These are phyloP conservation scores for Eulemur coronatus DNA, from an alignment of 2,797 vertebrate genomes.

Conservation along the genomic window DNA sequence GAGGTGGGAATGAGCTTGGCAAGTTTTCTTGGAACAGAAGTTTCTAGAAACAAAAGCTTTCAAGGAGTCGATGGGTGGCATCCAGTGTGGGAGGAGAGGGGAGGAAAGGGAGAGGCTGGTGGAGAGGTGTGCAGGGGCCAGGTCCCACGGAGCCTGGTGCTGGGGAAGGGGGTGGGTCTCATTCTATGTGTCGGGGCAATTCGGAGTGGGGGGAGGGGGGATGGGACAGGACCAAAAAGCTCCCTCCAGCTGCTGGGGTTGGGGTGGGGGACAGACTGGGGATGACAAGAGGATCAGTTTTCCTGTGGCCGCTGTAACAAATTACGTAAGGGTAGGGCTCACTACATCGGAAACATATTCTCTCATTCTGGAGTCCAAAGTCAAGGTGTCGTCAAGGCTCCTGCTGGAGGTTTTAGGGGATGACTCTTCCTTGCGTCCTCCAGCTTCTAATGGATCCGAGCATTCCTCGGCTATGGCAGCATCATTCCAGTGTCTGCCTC, in stretches of 20 bases:
- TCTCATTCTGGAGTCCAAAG: neutral
- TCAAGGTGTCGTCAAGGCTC: neutral
- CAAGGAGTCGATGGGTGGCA: neutral
- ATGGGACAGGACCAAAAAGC: neutral
- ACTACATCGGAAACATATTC: neutral
- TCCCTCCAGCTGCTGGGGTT: neutral
- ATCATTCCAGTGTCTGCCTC: neutral
- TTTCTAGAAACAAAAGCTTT: slow-evolving; percentile 2
- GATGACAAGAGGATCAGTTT: too few species aligned
- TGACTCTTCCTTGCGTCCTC: neutral
- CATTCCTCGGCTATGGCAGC: neutral
- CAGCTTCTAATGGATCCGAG: neutral
- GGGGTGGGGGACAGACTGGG: neutral
- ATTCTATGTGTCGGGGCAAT: too few species aligned
- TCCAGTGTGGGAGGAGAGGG: too few species aligned
- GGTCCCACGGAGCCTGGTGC: rapidly evolving
- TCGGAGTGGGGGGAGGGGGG: neutral
- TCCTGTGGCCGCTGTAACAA: neutral
- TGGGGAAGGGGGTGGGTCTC: neutral
- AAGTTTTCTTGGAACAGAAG: neutral
- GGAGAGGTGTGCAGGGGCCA: neutral
- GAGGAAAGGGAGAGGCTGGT: neutral
- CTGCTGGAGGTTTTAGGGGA: neutral
- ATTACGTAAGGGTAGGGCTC: neutral
- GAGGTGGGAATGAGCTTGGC: neutral